A percentile compares a stretch with the other conserved stretches of the same genome.
These are phyloP conservation scores for Diarsia mendica DNA, from an alignment of 2,888 invertebrate genomes.

Conservation along the genomic window DNA sequence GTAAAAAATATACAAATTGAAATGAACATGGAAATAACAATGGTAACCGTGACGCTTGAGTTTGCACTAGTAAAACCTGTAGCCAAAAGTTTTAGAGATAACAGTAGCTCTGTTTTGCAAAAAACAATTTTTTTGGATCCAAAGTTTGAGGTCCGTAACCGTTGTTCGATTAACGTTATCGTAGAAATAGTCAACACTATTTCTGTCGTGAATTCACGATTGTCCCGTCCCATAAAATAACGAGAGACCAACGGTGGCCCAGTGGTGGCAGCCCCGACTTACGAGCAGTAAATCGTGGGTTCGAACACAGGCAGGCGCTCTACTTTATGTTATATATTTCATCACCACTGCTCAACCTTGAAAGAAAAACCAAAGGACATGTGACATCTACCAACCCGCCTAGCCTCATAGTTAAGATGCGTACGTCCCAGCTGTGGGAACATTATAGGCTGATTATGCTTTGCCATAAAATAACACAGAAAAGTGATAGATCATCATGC, in stretches of 20 bases:
- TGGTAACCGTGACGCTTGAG: neutral
- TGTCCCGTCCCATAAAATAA: no score
- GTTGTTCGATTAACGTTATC: neutral
- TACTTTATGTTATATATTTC: no score
- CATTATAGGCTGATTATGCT: no score
- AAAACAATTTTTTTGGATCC: neutral
- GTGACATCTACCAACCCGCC: no score
- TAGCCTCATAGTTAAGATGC: no score
- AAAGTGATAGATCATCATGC: neutral
- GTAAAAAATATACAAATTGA: neutral
- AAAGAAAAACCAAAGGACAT: no score
- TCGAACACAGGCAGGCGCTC: no score
- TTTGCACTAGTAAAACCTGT: neutral
- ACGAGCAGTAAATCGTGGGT: no score
- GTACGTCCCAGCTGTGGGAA: no score
- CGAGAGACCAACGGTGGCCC: no score
- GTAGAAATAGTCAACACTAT: conserved; percentile 3
- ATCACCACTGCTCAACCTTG: no score
- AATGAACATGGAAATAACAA: neutral
- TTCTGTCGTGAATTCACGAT: neutral
- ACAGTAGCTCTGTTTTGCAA: neutral
- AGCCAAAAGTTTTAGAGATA: neutral
- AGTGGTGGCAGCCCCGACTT: no score
- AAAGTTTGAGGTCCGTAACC: neutral
- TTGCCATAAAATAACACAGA: neutral